Conservation (phyloP, 2,113 vertebrate species). For the Bucco capensis region DNA sequence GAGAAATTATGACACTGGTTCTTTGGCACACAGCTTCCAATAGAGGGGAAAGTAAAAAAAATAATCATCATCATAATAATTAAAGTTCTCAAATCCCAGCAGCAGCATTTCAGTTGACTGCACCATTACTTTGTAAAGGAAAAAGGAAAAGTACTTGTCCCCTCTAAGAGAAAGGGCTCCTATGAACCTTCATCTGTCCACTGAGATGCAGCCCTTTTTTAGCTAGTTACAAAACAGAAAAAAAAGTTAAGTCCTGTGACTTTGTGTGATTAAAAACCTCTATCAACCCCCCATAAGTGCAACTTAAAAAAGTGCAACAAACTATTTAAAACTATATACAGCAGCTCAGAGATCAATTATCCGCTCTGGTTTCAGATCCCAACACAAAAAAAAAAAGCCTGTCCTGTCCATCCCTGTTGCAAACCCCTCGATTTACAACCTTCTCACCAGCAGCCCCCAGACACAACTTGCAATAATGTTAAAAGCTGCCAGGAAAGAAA, state of each 20-base stretch:
- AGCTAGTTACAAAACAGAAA: conserved; percentile 87
- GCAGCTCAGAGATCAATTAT: conserved; percentile 80
- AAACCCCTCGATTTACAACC: conserved; percentile 74
- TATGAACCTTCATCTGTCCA: conserved; percentile 71
- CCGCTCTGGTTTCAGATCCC: conserved; percentile 80
- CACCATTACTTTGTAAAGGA: conserved; percentile 58
- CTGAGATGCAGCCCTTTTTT: conserved; percentile 77
- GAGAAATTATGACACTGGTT: conserved; percentile 79
- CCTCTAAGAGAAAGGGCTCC: conserved; percentile 77
- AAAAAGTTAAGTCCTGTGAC: conserved; percentile 71
- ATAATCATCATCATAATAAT: conserved; percentile 21
- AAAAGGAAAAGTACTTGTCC: conserved; percentile 45
- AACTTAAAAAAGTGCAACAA: conserved; percentile 98
- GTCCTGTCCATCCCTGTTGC: conserved; percentile 69
- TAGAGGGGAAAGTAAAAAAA: conserved; percentile 76
- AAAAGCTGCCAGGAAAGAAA: conserved; percentile 92
- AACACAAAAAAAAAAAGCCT: background rate
- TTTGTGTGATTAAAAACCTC: conserved; percentile 97
- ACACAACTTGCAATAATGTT: conserved; percentile 85
- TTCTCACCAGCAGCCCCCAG: conserved; percentile 80
- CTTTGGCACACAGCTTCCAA: conserved; percentile 96
- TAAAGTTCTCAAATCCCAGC: conserved; percentile 77
- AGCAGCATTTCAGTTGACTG: conserved; percentile 73
- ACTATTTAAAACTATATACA: conserved; percentile 89
- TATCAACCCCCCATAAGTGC: conserved; percentile 90